These are phyloP conservation scores for Lycocorax pyrrhopterus DNA, from an alignment of 2,113 vertebrate genomes.

Conservation along the genomic window DNA sequence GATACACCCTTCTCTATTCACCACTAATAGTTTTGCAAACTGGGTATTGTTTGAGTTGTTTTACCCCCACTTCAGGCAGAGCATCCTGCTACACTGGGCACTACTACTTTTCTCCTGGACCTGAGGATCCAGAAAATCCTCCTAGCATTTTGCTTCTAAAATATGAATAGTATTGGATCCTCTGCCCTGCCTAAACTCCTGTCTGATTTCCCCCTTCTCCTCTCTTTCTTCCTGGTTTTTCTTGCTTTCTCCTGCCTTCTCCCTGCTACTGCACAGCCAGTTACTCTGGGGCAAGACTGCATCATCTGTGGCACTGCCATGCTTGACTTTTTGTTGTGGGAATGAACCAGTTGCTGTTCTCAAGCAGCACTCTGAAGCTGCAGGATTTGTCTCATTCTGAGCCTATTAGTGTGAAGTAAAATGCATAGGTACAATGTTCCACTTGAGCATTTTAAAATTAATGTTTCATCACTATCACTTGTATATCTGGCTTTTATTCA, in stretches of 20 bases:
- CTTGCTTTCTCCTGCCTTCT: background rate
- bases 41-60: background rate
- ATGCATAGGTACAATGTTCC: background rate
- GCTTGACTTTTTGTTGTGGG: background rate
- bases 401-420: background rate
- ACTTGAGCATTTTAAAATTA: conserved; percentile 19
- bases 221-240: background rate
- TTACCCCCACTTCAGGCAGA: background rate
- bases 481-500: background rate
- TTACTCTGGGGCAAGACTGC: background rate
- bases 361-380: background rate
- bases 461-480: background rate
- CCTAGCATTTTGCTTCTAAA: background rate
- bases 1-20: background rate
- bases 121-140: background rate
- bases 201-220: background rate
- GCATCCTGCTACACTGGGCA: background rate
- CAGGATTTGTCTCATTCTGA: background rate
- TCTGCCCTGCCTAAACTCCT: background rate
- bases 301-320: accelerated
- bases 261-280: background rate
- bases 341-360: background rate
- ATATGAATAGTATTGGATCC: background rate
- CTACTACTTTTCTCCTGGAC: background rate
- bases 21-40: background rate